A percentile compares a stretch with the other conserved stretches of the same genome.
phyloP scores from a whole-genome alignment of 2,113 vertebrate species.

The Anarrhichthys ocellatus region DNA sequence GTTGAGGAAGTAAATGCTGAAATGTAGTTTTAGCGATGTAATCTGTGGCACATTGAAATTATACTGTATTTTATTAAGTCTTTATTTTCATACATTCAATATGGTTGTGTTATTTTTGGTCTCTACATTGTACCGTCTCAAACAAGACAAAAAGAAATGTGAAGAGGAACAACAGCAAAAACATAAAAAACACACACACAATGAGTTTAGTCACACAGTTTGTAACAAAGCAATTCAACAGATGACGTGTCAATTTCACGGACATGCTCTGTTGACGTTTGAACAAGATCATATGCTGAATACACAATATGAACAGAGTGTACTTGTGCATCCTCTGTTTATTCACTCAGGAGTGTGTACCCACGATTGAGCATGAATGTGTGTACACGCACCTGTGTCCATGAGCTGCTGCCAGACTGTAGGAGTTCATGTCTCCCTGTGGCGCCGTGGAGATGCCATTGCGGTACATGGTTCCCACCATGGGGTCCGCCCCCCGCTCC shows the following conservation, averaged over 20 bases:
- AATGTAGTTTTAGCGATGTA: not conserved
- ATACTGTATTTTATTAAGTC: not conserved
- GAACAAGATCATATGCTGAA: conserved; percentile 32
- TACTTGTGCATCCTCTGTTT: not conserved
- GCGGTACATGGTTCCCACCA: conserved; percentile 97
- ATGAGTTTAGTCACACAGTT: conserved; percentile 5
- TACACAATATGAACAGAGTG: not conserved
- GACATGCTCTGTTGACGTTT: conserved; percentile 21
- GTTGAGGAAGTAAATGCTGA: not conserved
- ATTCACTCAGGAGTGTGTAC: not conserved
- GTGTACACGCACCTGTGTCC: conserved; percentile 93
- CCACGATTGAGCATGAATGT: conserved; percentile 8
- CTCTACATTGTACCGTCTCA: not conserved
- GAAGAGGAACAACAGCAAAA: not conserved
- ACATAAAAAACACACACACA: conserved; percentile 5
- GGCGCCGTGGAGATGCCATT: conserved; percentile 96
- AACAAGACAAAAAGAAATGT: not conserved
- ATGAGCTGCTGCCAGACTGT: conserved; percentile 97
- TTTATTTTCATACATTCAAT: not conserved
- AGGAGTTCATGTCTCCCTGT: conserved; percentile 98
- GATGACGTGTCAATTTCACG: conserved; percentile 27
- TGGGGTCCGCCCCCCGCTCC: conserved; percentile 94
- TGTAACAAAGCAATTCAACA: conserved; percentile 10
- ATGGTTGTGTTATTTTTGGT: not conserved
- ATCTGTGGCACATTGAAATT: not conserved